Base-by-base conservation (phyloP, 2,888 invertebrate genomes). In the Athalia circularis region DNA sequence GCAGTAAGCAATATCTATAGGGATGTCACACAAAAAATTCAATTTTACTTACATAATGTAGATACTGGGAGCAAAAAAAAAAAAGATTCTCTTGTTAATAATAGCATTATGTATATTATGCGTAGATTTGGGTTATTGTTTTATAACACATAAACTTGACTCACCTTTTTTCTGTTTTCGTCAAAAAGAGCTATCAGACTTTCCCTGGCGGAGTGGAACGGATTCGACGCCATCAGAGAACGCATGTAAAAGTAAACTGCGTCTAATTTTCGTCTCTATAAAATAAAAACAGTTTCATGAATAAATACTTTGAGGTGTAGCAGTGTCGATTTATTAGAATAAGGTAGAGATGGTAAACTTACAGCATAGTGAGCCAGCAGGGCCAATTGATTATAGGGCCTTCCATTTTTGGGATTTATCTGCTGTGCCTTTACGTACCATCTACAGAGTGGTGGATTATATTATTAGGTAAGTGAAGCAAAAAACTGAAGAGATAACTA, bases 231-330 rank as follows among this genome's bases (percentile, higher is more conserved):
- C 94, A 97, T 96, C 84, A 98, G 92, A 91, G 98, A 98, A 85
- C 98, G 93, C 96, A 98, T 97, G 89, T 98, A 98, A 91, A 96
- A 98, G 91, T 98, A 99, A 5, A 98, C 96, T n/a, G 98, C 98
- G 90, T 98, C 98, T 82, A 98, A 92, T 92, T 96, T 97, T 87
- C 97, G 93, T 91, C 96, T 95, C 97, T 98, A 91, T 75, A 93
- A 93, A 78, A 86, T 85, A 83, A 83, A 80, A 82, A 78, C 70
- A 65, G 43, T 77, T 62, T 62, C 8, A 76, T 54, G 15, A 4
- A 65, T 67, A 15, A 78, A 64, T 50, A 74, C 29, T 74, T 11
- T 15, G 3, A 2, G 7, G 15, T 13, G 11, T 7, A 13, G 15
- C 47, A 54, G n/a, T 29, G 29, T 29, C 13, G 50, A 52, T 52